Evolutionary conservation across 2,888 invertebrate species (phyloP), one percentile per base, ranked within the genome.

Genomic region (Psylliodes chrysocephalus): DNA sequence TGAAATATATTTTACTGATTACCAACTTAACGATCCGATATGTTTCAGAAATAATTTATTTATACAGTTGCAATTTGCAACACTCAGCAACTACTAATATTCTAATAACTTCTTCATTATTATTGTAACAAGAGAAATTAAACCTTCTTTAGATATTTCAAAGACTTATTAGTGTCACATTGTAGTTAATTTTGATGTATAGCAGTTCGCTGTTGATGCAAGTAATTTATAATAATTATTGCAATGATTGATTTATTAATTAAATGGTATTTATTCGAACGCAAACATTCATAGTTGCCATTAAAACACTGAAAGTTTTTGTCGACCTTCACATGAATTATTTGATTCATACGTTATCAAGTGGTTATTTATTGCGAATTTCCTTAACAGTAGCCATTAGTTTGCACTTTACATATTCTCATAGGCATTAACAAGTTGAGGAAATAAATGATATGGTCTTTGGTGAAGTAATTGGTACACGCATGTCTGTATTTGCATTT

Each of bases 311-410:
- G 42, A 42, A 28, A 25, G 28, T 54, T 54, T 54, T 54, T 42
- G 10, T 22, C 28, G 42, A 54, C 54, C 54, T 54, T 54, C 54
- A 19, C 19, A 28, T 42, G 17, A 54, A 15, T 54, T 17, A 54
- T 42, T 54, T 18, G 42, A 18, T 54, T 17, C 42, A 10, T 53
- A 22, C 25, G 22, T 40, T 22, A 28, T 14, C 1, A 38, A 22
- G 38, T 14, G 14, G 19, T 53, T 15, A 55, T 44, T 55, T 30
- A 44, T 42, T 28, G 28, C 44, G 15, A 42, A 42, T 55, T 55
- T 55, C 42, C 55, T 55, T 42, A 38, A 25, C 44, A 17, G 55
- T 55, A 55, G 55, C 42, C 30, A 55, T 55, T 55, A 44, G 40
- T 28, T 55, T 28, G 2, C 30, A 44, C 42, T 55, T 55, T 55